phyloP scores from a whole-genome alignment of 2,888 invertebrate species.

The Seira ritae region DNA sequence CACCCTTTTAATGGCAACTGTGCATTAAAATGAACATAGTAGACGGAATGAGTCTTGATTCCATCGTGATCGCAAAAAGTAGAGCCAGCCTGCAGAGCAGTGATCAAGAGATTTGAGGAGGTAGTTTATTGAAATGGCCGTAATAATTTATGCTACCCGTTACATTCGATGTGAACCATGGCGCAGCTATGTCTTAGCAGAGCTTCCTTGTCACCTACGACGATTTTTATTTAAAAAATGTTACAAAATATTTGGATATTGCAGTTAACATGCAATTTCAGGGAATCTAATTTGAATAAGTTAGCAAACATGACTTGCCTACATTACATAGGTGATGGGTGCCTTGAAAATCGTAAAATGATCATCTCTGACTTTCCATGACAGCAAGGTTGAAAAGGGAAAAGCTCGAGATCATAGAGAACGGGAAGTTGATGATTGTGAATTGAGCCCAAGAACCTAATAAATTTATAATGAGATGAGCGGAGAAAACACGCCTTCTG shows the following conservation, averaged over 20 bases:
- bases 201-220: too few species aligned
- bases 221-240: too few species aligned
- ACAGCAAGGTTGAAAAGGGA: background rate
- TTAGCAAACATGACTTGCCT: too few species aligned
- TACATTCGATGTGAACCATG: background rate
- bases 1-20: slow-evolving; percentile 30
- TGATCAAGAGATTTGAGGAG: too few species aligned
- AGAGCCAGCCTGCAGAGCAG: too few species aligned
- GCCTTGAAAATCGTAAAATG: too few species aligned
- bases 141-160: background rate
- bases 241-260: too few species aligned
- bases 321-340: too few species aligned
- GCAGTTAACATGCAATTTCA: too few species aligned
- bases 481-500: slow-evolving; percentile 18
- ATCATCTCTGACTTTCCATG: background rate
- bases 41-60: background rate
- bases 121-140: background rate
- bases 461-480: slow-evolving; percentile 58
- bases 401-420: background rate
- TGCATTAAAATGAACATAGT: slow-evolving; percentile 1
- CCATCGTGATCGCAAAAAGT: too few species aligned
- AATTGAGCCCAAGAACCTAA: slow-evolving; percentile 30
- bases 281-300: too few species aligned
- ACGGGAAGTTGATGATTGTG: background rate
- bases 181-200: background rate